These are phyloP conservation scores for Aurelia aurita DNA, from an alignment of 30 jellyfish, hydroid and myxozoan genomes.

Conservation along the genomic window DNA sequence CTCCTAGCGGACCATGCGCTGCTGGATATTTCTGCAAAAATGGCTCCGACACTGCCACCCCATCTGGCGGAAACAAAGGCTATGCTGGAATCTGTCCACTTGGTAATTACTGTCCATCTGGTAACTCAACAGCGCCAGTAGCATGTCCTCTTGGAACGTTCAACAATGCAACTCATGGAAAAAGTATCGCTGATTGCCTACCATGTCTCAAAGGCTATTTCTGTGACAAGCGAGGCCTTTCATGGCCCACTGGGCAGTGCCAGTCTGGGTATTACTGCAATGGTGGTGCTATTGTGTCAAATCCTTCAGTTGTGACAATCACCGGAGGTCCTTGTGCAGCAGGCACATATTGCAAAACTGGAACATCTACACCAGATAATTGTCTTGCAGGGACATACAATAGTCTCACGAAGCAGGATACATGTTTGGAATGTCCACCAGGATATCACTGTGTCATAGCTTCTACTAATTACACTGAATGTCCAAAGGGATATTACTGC, in stretches of 20 bases:
- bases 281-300: slow-evolving; percentile 78
- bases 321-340: slow-evolving; percentile 92
- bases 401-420: slow-evolving; percentile 64
- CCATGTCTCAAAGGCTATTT: slow-evolving; percentile 83
- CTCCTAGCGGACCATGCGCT: slow-evolving; percentile 90
- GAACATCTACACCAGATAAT: slow-evolving; percentile 72
- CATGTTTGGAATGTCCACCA: slow-evolving; percentile 82
- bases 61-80: slow-evolving; percentile 92
- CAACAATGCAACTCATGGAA: slow-evolving; percentile 89
- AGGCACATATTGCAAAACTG: slow-evolving; percentile 81
- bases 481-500: slow-evolving; percentile 91
- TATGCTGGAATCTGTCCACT: slow-evolving; percentile 93
- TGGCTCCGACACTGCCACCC: slow-evolving; percentile 93
- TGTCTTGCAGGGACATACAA: slow-evolving; percentile 89
- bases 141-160: slow-evolving; percentile 93
- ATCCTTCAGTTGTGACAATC: slow-evolving; percentile 69
- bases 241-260: slow-evolving; percentile 91
- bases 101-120: slow-evolving; percentile 90
- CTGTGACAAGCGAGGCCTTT: slow-evolving; percentile 87
- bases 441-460: slow-evolving; percentile 87
- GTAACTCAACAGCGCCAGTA: slow-evolving; percentile 87
- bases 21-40: slow-evolving; percentile 88
- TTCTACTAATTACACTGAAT: slow-evolving; percentile 63
- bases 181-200: slow-evolving; percentile 60
- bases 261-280: slow-evolving; percentile 86